These are phyloP conservation scores for Bucco capensis DNA, from an alignment of 2,113 vertebrate genomes.

Conservation along the genomic window DNA sequence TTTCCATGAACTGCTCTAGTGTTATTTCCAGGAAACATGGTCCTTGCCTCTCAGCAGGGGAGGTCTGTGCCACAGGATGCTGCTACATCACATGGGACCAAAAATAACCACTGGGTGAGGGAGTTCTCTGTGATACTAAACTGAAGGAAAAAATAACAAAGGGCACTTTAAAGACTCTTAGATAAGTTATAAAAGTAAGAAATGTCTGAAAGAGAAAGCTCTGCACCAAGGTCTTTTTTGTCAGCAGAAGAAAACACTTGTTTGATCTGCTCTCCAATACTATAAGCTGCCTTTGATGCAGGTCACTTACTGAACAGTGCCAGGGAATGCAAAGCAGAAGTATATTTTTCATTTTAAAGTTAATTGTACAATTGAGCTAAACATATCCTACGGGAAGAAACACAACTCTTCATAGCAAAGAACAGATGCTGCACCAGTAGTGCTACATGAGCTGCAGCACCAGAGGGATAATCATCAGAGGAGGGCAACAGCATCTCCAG, in stretches of 20 bases:
- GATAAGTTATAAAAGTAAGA: background rate
- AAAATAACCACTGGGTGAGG: background rate
- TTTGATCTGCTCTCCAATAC: background rate
- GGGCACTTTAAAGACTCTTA: background rate
- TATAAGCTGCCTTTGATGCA: background rate
- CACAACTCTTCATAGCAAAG: background rate
- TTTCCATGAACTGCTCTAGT: background rate
- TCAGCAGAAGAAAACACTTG: background rate
- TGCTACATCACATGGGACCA: background rate
- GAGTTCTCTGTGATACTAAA: background rate
- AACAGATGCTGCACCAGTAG: rapidly evolving
- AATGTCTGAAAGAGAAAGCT: background rate
- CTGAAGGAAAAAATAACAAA: background rate
- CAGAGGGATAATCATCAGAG: rapidly evolving
- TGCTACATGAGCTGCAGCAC: background rate
- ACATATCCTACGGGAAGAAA: rapidly evolving
- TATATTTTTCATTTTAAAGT: background rate
- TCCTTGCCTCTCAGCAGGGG: background rate
- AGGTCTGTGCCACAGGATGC: background rate
- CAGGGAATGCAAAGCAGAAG: background rate
- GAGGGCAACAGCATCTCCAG: background rate
- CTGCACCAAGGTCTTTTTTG: background rate
- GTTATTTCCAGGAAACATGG: background rate
- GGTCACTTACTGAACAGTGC: background rate
- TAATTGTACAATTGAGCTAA: background rate